Base-by-base conservation (phyloP, 1,140 invertebrate species). In the Aplysia californica region DNA sequence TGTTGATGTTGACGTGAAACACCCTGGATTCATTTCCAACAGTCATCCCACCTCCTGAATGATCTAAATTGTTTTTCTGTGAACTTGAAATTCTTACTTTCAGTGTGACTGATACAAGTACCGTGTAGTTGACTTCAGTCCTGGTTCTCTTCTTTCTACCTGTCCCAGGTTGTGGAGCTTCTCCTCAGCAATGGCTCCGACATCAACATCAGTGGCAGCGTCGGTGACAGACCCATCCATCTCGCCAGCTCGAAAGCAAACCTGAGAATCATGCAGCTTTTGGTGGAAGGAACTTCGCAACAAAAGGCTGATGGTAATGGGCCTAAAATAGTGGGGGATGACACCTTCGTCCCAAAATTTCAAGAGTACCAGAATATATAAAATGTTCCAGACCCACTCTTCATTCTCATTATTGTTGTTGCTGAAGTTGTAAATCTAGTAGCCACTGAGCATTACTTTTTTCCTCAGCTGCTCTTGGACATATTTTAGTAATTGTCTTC, bases 211-310 rank as follows among this genome's bases (percentile, higher is more conserved):
- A 83, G 85, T 38, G 91, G 90, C 23, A 90, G 89, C 44, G 90
- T 91, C 0, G 88, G 89, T 29, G 91, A 91, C 75, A 72, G 90
- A 39, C 90, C 91, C 1, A 79, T 91, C 26, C 91, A 91, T 75
- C 82, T 91, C 31, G 90, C 91, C 50, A 87, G 87, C 78, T 85
- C 86, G 4, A 89, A 88, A 59, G 89, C 90, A 4, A 84, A 90
- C 73, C 82, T 89, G 0, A 82, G 82, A 26, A 87, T 91, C 36
- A 86, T 89, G 6, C 88, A 90, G 73, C 70, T 90, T 6, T 82
- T 91, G 1, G 79, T 90, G 0, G 87, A 89, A 44, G 89, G 86
- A 15, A 82, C 41, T 33, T 72, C 56, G 66, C 72, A 66, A 3
- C 69, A 72, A n/a, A 79, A 64, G 58, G 56, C 68, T 35, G 71